A percentile compares a stretch with the other conserved stretches of the same genome.
Evolutionary conservation across 2,888 invertebrate genomes (phyloP).

Genomic region (Neria commutata): DNA sequence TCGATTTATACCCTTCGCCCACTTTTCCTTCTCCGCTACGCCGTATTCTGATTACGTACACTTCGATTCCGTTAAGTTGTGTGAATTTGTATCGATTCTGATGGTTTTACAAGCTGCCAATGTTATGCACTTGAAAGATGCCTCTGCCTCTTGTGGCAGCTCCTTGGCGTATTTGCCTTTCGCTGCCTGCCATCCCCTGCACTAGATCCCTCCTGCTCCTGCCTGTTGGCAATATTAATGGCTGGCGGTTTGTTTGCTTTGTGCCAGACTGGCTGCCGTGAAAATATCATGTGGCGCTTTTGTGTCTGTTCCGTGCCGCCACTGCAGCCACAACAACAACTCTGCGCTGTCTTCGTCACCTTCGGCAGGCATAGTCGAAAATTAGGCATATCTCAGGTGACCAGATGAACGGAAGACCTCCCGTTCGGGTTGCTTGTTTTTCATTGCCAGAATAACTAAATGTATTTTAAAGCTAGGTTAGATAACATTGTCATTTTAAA

Average conservation of each 20-base stretch:
- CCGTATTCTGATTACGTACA: not conserved
- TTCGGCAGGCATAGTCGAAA: no score
- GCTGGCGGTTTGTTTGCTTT: conserved; percentile 19
- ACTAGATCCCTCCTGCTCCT: not conserved
- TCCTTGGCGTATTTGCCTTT: not conserved
- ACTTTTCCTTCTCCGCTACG: not conserved
- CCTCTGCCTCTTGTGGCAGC: not conserved
- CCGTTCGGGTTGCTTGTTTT: no score
- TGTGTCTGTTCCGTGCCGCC: conserved; percentile 51
- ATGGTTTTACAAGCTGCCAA: conserved; percentile 28
- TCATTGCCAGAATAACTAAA: not conserved
- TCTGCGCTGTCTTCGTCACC: no score
- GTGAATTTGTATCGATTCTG: no score
- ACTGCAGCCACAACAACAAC: not conserved
- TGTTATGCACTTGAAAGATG: conserved; percentile 27
- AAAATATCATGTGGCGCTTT: conserved; percentile 54
- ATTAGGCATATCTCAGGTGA: no score
- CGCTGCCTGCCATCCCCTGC: not conserved
- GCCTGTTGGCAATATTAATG: not conserved
- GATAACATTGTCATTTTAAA: not conserved
- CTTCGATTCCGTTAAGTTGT: not conserved
- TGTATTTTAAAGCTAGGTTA: conserved; percentile 39
- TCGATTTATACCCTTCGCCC: not conserved
- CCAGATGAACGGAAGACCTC: no score
- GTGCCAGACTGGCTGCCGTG: conserved; percentile 40